Percentiles rank a stretch among this genome's conserved stretches.
Conservation (phyloP, 1,140 invertebrate species). For the Anadara kagoshimensis region DNA sequence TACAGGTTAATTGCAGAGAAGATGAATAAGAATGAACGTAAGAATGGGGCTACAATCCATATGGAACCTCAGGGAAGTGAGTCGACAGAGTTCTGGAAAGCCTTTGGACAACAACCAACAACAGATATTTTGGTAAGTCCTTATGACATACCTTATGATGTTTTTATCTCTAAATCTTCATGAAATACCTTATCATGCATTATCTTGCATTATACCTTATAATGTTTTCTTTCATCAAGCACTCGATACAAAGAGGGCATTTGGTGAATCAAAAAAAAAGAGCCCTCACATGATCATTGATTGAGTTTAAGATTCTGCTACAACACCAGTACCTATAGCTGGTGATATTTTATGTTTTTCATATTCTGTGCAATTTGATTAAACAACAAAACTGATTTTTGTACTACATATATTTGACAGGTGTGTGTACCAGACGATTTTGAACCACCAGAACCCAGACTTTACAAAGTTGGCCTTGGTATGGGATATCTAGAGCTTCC, state of each 20-base stretch:
- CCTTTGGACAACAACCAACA: constrained; percentile 32
- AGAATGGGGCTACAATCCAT: constrained; percentile 93
- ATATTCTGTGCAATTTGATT: too few relatives aligned
- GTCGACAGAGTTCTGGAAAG: constrained; percentile 87
- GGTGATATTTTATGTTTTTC: too few relatives aligned
- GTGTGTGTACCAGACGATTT: constrained; percentile 90
- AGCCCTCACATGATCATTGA: too few relatives aligned
- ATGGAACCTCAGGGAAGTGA: constrained; percentile 89
- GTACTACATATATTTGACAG: constrained; percentile 72
- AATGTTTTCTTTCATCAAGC: too few relatives aligned
- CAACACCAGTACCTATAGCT: too few relatives aligned
- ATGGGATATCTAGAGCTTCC: constrained; percentile 99
- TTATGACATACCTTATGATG: not conserved
- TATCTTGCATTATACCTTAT: too few relatives aligned
- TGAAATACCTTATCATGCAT: too few relatives aligned
- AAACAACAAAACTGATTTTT: too few relatives aligned
- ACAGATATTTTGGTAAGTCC: constrained; percentile 21
- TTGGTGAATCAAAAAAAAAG: too few relatives aligned
- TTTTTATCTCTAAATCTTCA: too few relatives aligned
- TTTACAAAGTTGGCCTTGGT: constrained; percentile 96
- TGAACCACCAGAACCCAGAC: constrained; percentile 82
- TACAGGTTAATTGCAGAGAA: constrained; percentile 94
- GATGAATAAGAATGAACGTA: constrained; percentile 99
- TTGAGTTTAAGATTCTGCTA: too few relatives aligned
- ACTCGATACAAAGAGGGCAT: too few relatives aligned